Conservation (phyloP, 2,113 vertebrate species). For the Pyrgilauda ruficollis region DNA sequence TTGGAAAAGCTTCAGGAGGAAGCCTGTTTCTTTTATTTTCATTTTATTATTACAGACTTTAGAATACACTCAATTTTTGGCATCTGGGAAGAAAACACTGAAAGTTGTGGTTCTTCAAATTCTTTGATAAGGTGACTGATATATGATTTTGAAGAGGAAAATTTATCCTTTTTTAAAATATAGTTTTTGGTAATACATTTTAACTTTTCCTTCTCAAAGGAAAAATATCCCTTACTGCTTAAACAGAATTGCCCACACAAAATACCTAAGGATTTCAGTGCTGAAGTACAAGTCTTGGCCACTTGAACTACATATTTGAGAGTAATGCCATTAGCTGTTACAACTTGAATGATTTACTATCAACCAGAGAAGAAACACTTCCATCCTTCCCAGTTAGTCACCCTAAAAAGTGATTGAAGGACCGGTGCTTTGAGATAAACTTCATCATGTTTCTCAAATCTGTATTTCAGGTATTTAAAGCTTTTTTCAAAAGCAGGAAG, state of each 20-base stretch:
- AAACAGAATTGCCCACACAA: fast-evolving
- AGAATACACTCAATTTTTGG: not conserved
- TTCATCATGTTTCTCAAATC: not conserved
- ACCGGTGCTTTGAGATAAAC: not conserved
- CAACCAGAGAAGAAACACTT: not conserved
- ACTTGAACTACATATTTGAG: not conserved
- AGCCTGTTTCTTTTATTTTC: not conserved
- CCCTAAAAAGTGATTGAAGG: not conserved
- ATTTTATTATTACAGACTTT: not conserved
- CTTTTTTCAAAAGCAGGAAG: not conserved
- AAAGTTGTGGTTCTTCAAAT: not conserved
- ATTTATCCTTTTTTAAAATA: not conserved
- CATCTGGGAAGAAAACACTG: not conserved
- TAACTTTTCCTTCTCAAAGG: not conserved
- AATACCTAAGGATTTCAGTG: not conserved
- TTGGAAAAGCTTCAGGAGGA: not conserved
- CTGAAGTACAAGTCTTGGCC: not conserved
- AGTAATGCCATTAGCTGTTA: not conserved
- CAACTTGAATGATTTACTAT: not conserved
- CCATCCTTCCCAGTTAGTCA: not conserved
- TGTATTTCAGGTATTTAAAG: not conserved
- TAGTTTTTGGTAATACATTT: not conserved
- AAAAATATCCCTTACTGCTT: not conserved
- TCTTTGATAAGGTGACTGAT: not conserved
- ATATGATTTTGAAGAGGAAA: not conserved